Conservation (phyloP, 2,888 invertebrate species). For the Brachypterus glaber region DNA sequence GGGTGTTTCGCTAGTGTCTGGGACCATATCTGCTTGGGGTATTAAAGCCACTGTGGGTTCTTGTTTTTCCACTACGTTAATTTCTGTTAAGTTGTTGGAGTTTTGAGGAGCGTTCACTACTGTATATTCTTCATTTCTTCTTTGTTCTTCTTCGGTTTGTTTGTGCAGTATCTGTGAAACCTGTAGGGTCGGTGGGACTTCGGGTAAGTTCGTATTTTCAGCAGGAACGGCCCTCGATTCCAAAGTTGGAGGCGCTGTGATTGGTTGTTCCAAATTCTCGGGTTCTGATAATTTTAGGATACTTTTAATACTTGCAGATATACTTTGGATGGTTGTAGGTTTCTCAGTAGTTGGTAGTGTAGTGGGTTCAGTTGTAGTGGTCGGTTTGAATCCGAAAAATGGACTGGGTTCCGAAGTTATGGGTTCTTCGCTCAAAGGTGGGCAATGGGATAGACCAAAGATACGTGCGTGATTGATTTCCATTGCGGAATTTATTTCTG, state of each 20-base stretch:
- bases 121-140: slow-evolving; percentile 10
- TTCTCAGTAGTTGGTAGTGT: slow-evolving; percentile 6
- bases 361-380: slow-evolving; percentile 13
- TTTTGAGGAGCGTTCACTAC: slow-evolving; percentile 11
- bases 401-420: slow-evolving; percentile 35
- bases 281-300: no score
- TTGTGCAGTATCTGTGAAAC: slow-evolving; percentile 6
- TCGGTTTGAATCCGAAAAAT: slow-evolving; percentile 35
- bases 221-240: background rate
- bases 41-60: background rate
- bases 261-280: slow-evolving; percentile 3
- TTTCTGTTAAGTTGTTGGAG: background rate
- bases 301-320: slow-evolving; percentile 11
- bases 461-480: slow-evolving; percentile 64
- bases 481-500: slow-evolving; percentile 59
- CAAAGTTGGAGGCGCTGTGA: slow-evolving; percentile 6
- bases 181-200: background rate
- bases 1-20: slow-evolving; percentile 4
- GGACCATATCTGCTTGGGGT: slow-evolving; percentile 5
- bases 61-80: no score
- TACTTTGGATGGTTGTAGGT: slow-evolving; percentile 13
- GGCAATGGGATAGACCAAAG: slow-evolving; percentile 49
- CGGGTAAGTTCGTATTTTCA: background rate
- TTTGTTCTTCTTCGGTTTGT: slow-evolving; percentile 9
- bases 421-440: slow-evolving; percentile 36